Evolutionary conservation across 2,888 invertebrate genomes (phyloP).

Genomic region (Acanthosepion pharaonis): DNA sequence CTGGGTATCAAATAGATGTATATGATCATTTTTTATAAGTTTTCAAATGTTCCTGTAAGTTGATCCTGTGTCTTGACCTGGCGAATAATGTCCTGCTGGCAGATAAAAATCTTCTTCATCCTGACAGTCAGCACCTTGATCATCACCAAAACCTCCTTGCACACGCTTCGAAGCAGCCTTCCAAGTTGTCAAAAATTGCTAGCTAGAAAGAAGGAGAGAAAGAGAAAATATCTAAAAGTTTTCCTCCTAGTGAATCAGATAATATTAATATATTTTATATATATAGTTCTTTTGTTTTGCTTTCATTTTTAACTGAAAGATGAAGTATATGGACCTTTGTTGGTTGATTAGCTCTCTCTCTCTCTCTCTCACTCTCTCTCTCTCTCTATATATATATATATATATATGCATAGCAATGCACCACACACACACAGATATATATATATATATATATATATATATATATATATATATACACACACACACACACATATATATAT

Average conservation of each 20-base stretch:
- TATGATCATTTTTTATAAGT: background rate
- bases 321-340: background rate
- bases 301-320: background rate
- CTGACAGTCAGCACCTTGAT: constrained; percentile 12
- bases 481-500: background rate
- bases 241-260: constrained; percentile 10
- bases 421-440: background rate
- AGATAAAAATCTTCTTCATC: background rate
- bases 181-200: constrained; percentile 33
- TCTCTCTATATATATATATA: background rate
- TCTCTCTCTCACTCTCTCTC: too few relatives aligned
- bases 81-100: background rate
- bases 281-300: background rate
- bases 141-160: constrained; percentile 13
- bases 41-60: background rate
- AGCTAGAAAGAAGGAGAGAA: constrained; percentile 33
- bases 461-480: background rate
- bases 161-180: constrained; percentile 23
- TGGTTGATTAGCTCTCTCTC: background rate
- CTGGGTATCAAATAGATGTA: background rate
- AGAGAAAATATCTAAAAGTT: constrained; percentile 33
- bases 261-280: background rate
- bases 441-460: background rate
- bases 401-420: background rate
- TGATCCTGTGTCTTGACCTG: background rate